Evolutionary conservation across 2,888 invertebrate genomes (phyloP).

Genomic region (Polymixis flavicincta): DNA sequence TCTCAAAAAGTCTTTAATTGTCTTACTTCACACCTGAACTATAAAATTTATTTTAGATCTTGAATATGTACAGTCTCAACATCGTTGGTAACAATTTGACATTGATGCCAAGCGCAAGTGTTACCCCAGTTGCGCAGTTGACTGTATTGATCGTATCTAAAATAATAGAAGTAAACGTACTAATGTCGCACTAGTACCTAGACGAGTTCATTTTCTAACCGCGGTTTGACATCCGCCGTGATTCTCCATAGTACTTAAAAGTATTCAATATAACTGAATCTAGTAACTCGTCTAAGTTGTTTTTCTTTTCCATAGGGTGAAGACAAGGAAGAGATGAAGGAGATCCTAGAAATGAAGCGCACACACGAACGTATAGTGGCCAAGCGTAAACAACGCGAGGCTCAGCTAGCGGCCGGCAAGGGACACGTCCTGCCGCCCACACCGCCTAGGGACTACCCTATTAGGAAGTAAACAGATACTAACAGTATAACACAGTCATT

Average conservation of each 20-base stretch:
- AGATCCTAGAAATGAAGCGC: constrained; percentile 97
- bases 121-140: too few species aligned
- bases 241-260: too few species aligned
- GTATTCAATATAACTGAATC: too few species aligned
- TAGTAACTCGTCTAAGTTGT: too few species aligned
- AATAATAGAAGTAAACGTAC: too few species aligned
- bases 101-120: too few species aligned
- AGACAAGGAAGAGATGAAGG: constrained; percentile 98
- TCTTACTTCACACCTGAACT: constrained; percentile 31
- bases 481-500: too few species aligned
- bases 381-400: constrained; percentile 90
- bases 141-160: too few species aligned
- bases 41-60: neutral
- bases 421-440: constrained; percentile 70
- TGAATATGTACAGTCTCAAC: neutral
- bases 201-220: too few species aligned
- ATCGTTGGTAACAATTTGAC: too few species aligned
- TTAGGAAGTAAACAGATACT: constrained; percentile 71
- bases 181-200: too few species aligned
- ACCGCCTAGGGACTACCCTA: constrained; percentile 78
- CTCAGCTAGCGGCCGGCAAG: constrained; percentile 74
- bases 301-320: constrained; percentile 92
- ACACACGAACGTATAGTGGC: constrained; percentile 95
- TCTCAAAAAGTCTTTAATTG: neutral
- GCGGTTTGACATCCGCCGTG: too few species aligned